These are phyloP conservation scores for Anser brachyrhynchus DNA, from an alignment of 2,113 vertebrate species.

Conservation along the genomic window DNA sequence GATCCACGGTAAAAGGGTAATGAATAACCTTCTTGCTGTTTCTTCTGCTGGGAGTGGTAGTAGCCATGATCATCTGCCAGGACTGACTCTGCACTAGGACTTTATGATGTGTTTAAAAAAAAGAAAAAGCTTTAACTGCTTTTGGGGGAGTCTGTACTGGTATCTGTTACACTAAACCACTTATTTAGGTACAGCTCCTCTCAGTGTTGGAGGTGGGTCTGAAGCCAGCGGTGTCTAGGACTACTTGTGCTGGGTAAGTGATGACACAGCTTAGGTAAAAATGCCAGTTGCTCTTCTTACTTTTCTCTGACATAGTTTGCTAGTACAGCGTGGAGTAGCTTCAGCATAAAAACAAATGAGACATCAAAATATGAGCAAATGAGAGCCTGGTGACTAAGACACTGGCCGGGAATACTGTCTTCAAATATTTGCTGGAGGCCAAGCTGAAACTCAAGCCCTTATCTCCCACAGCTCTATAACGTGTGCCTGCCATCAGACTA, in stretches of 20 bases:
- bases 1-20: not conserved
- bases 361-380: not conserved
- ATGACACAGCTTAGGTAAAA: slow-evolving; percentile 11
- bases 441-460: slow-evolving; percentile 29
- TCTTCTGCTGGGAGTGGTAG: not conserved
- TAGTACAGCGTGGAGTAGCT: not conserved
- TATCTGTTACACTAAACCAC: not conserved
- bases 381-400: not conserved
- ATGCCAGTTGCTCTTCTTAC: not conserved
- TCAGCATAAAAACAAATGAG: not conserved
- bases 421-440: slow-evolving; percentile 14
- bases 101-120: not conserved
- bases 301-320: not conserved
- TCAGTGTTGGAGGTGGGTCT: not conserved
- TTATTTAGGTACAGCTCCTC: not conserved
- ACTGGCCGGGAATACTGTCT: not conserved
- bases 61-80: not conserved
- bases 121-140: not conserved
- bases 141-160: not conserved
- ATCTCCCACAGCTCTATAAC: not conserved
- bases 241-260: not conserved
- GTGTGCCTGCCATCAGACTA: not conserved
- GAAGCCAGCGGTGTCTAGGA: not conserved
- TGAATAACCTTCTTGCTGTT: not conserved
- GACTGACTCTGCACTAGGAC: not conserved